Evolutionary conservation across 1,140 invertebrate species (phyloP), one percentile per base, ranked within the genome.

Genomic region (Lepidurus couesii): DNA sequence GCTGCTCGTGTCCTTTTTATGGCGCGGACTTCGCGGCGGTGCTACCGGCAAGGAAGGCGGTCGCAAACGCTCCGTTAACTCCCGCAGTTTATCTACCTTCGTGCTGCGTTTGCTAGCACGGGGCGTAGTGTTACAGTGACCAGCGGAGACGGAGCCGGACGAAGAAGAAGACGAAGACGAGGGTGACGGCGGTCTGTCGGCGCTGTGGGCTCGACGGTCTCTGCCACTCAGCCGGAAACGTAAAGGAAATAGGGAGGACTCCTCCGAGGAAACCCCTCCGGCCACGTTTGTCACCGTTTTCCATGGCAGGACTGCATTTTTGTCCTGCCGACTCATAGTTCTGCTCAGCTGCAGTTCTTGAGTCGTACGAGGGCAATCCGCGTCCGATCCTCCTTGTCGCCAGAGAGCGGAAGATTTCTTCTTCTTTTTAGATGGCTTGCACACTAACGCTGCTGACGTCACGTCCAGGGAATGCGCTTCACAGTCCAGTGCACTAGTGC

Each of bases 41-140:
- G 79, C 79, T 7, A 76, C 43, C 11, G 79, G 76, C 26, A 77
- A 47, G 7, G 79, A 73, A 42, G 75, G 47, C 43, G 79, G 74
- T 65, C 80, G n/a, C 78, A 93, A 86, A 78, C 91, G 88, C 83
- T 93, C 91, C 6, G 92, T 93, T 78, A 94, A 87, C 84, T 93
- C 91, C 80, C 90, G 89, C 79, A 93, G 86, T 79, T 90, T 88
- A 83, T 92, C 90, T 16, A 91, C 87, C 84, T 91, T 90, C 82
- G 88, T 89, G 11, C 75, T 77, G 85, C 86, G 88, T 84, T 34
- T 13, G n/a, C 77, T 81, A 86, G 87, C 42, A 42, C 75, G 45
- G 1, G 75, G 79, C 21, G 42, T 45, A 24, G 79, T 80, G 13
- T 24, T 24, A 21, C 26, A 16, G 53, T 75, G 44, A 4, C 44